A percentile compares a stretch with the other conserved stretches of the same genome.
These are phyloP conservation scores for Octomys mimax DNA, from an alignment of 2,797 vertebrate species.

Conservation along the genomic window DNA sequence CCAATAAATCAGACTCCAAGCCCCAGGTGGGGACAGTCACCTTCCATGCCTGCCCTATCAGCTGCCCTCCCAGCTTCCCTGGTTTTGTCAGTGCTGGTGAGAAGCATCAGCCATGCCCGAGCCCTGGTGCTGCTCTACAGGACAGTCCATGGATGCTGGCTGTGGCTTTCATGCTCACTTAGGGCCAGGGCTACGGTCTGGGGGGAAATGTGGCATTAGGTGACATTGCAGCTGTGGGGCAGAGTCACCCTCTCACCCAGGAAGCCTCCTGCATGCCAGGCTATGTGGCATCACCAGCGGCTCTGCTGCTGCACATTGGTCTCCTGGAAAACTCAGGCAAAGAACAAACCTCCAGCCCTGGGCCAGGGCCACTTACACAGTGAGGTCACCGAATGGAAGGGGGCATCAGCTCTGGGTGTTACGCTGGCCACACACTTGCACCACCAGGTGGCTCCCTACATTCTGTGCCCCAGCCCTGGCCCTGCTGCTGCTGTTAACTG, in stretches of 20 bases:
- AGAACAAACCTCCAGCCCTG: neutral
- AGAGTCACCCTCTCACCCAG: neutral
- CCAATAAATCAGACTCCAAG: neutral
- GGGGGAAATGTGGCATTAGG: neutral
- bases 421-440: rapidly evolving
- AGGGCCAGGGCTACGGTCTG: neutral
- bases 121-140: neutral
- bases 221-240: neutral
- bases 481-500: neutral
- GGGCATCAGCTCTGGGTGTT: too few species aligned
- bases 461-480: neutral
- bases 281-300: neutral
- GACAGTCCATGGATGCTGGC: neutral
- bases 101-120: neutral
- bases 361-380: neutral
- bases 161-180: neutral
- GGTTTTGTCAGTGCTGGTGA: neutral
- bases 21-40: neutral
- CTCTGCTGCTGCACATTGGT: neutral
- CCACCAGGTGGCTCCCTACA: neutral
- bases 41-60: neutral
- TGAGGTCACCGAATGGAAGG: neutral
- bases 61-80: neutral
- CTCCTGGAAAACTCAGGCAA: neutral
- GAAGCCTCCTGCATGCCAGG: neutral